phyloP scores from a whole-genome alignment of 1,140 invertebrate genomes.

The Drosophila tani region DNA sequence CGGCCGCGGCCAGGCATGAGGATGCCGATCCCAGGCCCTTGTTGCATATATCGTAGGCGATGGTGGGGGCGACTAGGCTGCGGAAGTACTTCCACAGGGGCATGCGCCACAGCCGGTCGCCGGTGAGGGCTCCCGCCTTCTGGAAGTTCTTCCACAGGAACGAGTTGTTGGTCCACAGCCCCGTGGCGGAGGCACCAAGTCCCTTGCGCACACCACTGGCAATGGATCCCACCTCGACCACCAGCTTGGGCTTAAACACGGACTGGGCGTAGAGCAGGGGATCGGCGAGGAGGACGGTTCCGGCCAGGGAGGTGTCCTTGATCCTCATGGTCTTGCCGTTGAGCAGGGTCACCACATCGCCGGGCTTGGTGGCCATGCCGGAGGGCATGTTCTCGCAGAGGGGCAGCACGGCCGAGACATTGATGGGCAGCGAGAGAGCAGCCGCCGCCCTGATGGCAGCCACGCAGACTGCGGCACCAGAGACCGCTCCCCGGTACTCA shows the following conservation, averaged over 20 bases:
- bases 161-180: constrained; percentile 90
- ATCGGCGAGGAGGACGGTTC: constrained; percentile 94
- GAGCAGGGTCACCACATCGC: constrained; percentile 93
- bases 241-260: constrained; percentile 86
- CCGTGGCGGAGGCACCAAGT: constrained; percentile 90
- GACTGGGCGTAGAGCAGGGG: constrained; percentile 91
- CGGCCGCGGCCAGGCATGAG: constrained; percentile 88
- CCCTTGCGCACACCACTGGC: constrained; percentile 80
- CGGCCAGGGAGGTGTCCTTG: constrained; percentile 93
- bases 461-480: constrained; percentile 72
- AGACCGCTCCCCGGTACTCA: constrained; percentile 94
- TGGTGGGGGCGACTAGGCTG: constrained; percentile 86
- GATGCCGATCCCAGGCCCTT: constrained; percentile 85
- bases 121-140: constrained; percentile 89
- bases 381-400: constrained; percentile 95
- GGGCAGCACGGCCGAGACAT: constrained; percentile 91
- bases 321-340: constrained; percentile 94
- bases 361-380: constrained; percentile 93
- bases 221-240: constrained; percentile 92
- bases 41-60: constrained; percentile 87
- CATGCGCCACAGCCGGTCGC: constrained; percentile 95
- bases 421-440: constrained; percentile 87
- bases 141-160: constrained; percentile 88
- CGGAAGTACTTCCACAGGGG: constrained; percentile 93
- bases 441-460: constrained; percentile 71